Evolutionary conservation across 2,888 invertebrate species (phyloP), one percentile per base, ranked within the genome.

Genomic region (Pollenia griseotomentosa): DNA sequence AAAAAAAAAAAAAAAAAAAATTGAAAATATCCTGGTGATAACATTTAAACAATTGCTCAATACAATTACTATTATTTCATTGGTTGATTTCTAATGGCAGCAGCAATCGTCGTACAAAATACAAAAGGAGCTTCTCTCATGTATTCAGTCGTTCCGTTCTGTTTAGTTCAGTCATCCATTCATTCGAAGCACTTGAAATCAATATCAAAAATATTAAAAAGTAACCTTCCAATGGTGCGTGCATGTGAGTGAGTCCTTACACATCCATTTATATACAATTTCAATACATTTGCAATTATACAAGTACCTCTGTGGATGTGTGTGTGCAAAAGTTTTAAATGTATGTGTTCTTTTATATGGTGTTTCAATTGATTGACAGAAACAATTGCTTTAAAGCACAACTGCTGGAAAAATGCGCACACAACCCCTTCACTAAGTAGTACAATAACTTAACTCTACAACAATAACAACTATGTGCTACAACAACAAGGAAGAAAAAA

Each of bases 351-450:
- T 77, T 77, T 77, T 77, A 70, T 33, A 70, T 70, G 66, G 23
- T 65, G 63, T 65, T 70, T 75, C 75, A 83, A 77, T 71, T 87
- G 87, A 87, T 84, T 84, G 81, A 87, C 84, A 84, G 87, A 87
- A 87, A 87, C 87, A 87, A 87, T 87, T 87, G 87, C 87, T 82
- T 83, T 78, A 73, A 87, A 87, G 84, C 84, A 84, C 84, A 84
- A 87, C 81, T 87, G 86, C 80, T 81, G 78, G 84, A 87, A 86
- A 87, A 87, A 84, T 84, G 87, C 87, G 87, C 87, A 87, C 87
- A 87, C 87, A 87, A 87, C 84, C 87, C 86, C 87, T 87, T 87
- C 84, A 87, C 68, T 61, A 81, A 77, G 53, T 79, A 79, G 74
- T 83, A 80, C 71, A 73, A 33, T 33, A 33, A 33, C 33, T 42